Conservation (phyloP, 2,113 vertebrate genomes). For the Emydura subglobosa region DNA sequence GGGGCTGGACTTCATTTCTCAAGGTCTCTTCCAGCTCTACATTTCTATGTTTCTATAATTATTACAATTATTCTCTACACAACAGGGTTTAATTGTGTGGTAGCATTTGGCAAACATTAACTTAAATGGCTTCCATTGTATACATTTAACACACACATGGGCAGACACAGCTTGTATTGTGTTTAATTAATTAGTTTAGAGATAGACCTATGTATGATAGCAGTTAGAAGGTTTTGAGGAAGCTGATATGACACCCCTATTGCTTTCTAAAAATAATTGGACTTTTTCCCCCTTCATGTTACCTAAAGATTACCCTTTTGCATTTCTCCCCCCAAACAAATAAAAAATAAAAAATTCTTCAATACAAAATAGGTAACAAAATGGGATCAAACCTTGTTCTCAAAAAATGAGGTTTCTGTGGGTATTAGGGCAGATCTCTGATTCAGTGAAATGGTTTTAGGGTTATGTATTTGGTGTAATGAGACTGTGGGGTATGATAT, state of each 20-base stretch:
- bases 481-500: accelerated
- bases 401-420: not conserved
- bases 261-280: not conserved
- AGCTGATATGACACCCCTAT: not conserved
- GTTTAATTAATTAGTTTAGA: not conserved
- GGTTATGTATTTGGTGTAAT: not conserved
- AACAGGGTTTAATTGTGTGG: not conserved
- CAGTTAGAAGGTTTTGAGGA: not conserved
- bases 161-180: not conserved
- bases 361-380: not conserved
- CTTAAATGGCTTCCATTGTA: too few relatives aligned
- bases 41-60: not conserved
- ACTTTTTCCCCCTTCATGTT: too few relatives aligned
- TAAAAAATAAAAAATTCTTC: not conserved
- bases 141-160: too few relatives aligned
- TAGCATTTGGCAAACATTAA: not conserved
- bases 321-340: not conserved
- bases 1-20: too few relatives aligned
- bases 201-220: not conserved
- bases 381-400: not conserved
- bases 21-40: too few relatives aligned
- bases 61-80: not conserved
- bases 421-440: not conserved
- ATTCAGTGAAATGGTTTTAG: not conserved
- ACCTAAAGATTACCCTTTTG: too few relatives aligned